Evolutionary conservation across 2,113 vertebrate species (phyloP).

Genomic region (Cardinalis cardinalis): DNA sequence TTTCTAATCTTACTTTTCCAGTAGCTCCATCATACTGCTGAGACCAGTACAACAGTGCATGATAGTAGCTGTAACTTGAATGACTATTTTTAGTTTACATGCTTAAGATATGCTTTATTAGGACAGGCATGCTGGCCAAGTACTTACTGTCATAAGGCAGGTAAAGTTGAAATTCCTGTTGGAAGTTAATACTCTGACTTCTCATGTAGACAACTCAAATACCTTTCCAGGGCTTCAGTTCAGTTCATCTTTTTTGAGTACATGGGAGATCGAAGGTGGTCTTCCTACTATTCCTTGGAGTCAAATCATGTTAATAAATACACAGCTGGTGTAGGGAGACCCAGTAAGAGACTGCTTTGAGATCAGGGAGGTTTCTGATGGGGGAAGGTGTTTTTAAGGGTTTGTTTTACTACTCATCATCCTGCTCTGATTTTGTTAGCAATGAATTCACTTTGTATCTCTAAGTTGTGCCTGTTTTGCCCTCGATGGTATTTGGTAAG

Average conservation of each 20-base stretch:
- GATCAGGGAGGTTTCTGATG: neutral
- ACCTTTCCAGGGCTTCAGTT: neutral
- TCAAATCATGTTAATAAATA: neutral
- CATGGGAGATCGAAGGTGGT: neutral
- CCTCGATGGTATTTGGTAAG: neutral
- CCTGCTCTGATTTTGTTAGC: neutral
- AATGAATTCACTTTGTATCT: neutral
- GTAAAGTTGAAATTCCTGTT: neutral
- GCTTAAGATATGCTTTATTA: neutral
- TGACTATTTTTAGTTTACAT: neutral
- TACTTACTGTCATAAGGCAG: neutral
- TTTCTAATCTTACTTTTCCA: neutral
- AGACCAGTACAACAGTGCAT: neutral
- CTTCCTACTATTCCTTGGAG: neutral
- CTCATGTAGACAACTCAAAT: neutral
- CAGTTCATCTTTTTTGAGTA: neutral
- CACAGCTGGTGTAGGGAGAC: fast-evolving
- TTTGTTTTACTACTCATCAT: neutral
- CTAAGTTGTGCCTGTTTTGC: neutral
- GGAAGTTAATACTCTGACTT: neutral
- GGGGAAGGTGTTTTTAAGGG: neutral
- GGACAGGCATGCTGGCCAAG: neutral
- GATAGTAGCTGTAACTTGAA: neutral
- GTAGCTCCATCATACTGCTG: neutral
- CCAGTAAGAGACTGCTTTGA: neutral